Evolutionary conservation across 2,797 vertebrate species (phyloP), one percentile per base, ranked within the genome.

Genomic region (Chaenodraco wilsoni): DNA sequence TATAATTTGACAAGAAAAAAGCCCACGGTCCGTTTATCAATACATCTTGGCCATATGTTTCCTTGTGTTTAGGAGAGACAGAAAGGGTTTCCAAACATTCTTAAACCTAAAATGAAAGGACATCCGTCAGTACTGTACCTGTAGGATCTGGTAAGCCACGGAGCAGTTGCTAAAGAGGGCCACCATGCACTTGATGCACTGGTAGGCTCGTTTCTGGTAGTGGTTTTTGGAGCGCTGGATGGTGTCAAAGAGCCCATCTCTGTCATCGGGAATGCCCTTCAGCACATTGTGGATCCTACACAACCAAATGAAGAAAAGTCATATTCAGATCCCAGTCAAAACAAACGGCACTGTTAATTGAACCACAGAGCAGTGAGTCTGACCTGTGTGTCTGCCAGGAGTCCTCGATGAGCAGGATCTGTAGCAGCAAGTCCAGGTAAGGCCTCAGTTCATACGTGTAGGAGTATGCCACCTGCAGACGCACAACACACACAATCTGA

Each of bases 121-220:
- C 23, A 12, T 45, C 2, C 55, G 17, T 14, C 1, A 31, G 51
- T 3, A 37, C 1, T 5, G 11, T 89, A 99, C 98, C 97, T 99
- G 98, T 48, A 99, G 93, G 85, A 99, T 99, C 92, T 99, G 98
- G 90, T 99, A 99, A 55, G 98, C 98, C 88, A 99, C 98, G 79
- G 97, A 96, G 91, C 98, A 99, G 93, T 98, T 99, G 92, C 97
- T 99, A 88, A 99, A 99, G 62, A 99, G 96, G 65, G 98, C 97
- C 87, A 99, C 98, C 98, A 99, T 99, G 94, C 98, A 99, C 90
- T 99, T 99, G 91, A 99, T 99, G 93, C 98, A 99, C 83, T 99
- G 98, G 87, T 99, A 99, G 69, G 98, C 98, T 87, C 98, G 95
- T 92, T 99, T 99, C 93, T 99, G 98, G 88, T 99, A 99, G 95